These are phyloP conservation scores for Scaptomyza polygonia DNA, from an alignment of 2,888 invertebrate species.

Conservation along the genomic window DNA sequence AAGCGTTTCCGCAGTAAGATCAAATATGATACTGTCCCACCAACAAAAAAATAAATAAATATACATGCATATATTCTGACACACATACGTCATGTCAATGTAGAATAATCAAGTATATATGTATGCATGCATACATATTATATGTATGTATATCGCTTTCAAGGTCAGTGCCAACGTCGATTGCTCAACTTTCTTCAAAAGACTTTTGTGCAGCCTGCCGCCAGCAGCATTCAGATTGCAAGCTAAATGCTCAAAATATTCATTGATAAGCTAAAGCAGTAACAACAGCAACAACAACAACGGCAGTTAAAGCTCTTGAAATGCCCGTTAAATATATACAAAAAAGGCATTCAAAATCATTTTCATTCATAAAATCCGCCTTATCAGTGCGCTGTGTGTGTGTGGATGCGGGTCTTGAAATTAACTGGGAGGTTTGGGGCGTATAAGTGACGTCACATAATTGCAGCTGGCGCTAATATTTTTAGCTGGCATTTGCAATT, in stretches of 20 bases:
- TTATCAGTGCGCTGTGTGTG: conserved; percentile 58
- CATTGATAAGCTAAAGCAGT: conserved; percentile 74
- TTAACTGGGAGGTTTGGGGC: conserved; percentile 39
- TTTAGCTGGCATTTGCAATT: conserved; percentile 37
- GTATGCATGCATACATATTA: background rate
- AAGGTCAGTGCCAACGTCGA: conserved; percentile 59
- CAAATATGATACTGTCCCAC: conserved; percentile 67
- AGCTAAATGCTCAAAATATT: too few relatives aligned
- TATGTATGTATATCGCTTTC: conserved; percentile 32
- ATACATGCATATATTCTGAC: conserved; percentile 38
- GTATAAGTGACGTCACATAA: conserved; percentile 68
- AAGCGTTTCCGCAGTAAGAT: conserved; percentile 75
- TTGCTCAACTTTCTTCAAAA: conserved; percentile 62
- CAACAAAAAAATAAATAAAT: conserved; percentile 32
- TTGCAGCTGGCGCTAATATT: conserved; percentile 74
- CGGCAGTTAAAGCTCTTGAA: conserved; percentile 53
- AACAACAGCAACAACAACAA: conserved; percentile 7
- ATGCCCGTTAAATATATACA: conserved; percentile 50
- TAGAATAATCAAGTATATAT: conserved; percentile 12
- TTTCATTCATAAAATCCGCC: conserved; percentile 71
- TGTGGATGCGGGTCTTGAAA: conserved; percentile 28
- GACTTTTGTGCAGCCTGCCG: conserved; percentile 56
- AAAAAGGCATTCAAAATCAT: conserved; percentile 63
- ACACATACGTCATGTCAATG: conserved; percentile 46
- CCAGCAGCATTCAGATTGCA: conserved; percentile 40